Percentiles rank a stretch among this genome's conserved stretches.
Conservation (phyloP, 2,113 vertebrate genomes). For the Perccottus glenii region DNA sequence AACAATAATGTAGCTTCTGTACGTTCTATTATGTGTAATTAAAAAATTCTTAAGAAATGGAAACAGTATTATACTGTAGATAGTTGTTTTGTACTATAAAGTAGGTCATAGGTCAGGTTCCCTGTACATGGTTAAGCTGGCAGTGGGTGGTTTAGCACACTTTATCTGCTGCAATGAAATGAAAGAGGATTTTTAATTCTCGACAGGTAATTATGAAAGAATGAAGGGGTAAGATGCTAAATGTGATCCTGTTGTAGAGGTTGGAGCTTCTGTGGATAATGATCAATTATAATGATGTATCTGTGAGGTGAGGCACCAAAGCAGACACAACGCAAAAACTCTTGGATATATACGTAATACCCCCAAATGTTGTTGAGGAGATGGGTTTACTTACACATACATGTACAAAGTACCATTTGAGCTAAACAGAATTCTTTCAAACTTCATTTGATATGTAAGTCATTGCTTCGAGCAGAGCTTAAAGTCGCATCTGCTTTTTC, state of each 20-base stretch:
- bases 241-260: background rate
- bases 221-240: too few relatives aligned
- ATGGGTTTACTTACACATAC: constrained; percentile 45
- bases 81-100: too few relatives aligned
- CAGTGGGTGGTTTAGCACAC: too few relatives aligned
- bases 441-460: constrained; percentile 70
- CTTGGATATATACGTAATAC: constrained; percentile 31
- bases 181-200: too few relatives aligned
- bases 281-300: background rate
- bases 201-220: too few relatives aligned
- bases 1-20: too few relatives aligned
- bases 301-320: constrained; percentile 22
- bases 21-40: too few relatives aligned
- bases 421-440: constrained; percentile 36
- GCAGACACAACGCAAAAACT: constrained; percentile 23
- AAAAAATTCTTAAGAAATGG: too few relatives aligned
- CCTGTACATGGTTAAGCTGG: too few relatives aligned
- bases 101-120: too few relatives aligned
- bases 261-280: background rate
- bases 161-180: too few relatives aligned
- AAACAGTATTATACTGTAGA: too few relatives aligned
- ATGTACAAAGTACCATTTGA: constrained; percentile 55
- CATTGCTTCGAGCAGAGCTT: constrained; percentile 31
- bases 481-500: constrained; percentile 21
- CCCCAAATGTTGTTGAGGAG: constrained; percentile 38